Evolutionary conservation across 2,113 vertebrate genomes (phyloP).

Genomic region (Irena cyanogastra): DNA sequence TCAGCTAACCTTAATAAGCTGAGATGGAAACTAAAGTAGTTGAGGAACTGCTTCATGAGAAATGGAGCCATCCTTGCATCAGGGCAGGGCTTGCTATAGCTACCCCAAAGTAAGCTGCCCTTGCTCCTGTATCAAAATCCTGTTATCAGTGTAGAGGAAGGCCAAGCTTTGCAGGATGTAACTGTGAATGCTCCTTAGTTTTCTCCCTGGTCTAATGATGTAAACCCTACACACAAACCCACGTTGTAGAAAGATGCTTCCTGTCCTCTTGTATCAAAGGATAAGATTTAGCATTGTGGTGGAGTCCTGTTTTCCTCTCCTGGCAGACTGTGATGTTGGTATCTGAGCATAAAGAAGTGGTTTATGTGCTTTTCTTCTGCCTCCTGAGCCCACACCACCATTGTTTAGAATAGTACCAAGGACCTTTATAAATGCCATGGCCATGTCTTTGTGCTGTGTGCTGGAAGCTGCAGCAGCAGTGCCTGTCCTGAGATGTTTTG

Average conservation of each 20-base stretch:
- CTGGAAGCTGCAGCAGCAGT: background rate
- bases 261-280: background rate
- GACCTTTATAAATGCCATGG: background rate
- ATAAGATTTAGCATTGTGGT: background rate
- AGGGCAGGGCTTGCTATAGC: background rate
- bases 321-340: background rate
- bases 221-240: background rate
- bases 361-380: background rate
- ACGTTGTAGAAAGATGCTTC: background rate
- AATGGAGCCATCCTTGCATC: background rate
- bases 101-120: background rate
- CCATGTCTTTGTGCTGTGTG: background rate
- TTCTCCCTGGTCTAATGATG: background rate
- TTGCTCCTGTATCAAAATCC: background rate
- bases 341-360: background rate
- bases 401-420: background rate
- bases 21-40: background rate
- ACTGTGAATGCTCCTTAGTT: background rate
- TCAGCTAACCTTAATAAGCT: conserved; percentile 20
- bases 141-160: rapidly evolving
- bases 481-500: background rate
- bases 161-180: background rate
- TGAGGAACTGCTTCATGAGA: background rate
- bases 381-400: background rate
- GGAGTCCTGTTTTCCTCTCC: background rate